Conservation (phyloP, 2,888 invertebrate species). For the Pasiphila rectangulata region DNA sequence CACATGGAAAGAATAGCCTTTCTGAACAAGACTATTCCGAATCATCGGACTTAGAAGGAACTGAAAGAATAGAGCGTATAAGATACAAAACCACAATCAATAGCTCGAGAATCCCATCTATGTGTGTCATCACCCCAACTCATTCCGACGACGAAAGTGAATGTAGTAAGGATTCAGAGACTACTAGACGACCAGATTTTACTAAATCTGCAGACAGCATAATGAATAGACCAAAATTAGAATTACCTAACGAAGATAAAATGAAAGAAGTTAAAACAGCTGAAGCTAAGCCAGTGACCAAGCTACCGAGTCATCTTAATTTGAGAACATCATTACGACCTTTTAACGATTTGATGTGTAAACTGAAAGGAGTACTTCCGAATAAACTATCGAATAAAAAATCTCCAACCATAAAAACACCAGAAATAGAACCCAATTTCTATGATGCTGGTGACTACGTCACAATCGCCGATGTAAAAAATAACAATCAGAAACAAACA, state of each 20-base stretch:
- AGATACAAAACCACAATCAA: constrained; percentile 92
- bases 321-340: constrained; percentile 76
- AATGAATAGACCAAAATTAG: constrained; percentile 62
- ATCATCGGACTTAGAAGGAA: constrained; percentile 92
- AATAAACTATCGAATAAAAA: constrained; percentile 74
- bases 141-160: constrained; percentile 92
- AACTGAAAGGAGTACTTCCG: constrained; percentile 84
- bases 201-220: constrained; percentile 33
- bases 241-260: constrained; percentile 61
- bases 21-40: constrained; percentile 93
- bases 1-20: constrained; percentile 84
- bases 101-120: constrained; percentile 93
- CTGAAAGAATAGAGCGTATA: constrained; percentile 92
- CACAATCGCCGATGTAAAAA: constrained; percentile 90
- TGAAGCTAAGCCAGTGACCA: constrained; percentile 44
- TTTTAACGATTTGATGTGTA: constrained; percentile 87
- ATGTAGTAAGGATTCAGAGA: constrained; percentile 57
- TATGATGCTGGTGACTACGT: constrained; percentile 90
- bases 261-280: constrained; percentile 49
- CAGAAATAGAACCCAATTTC: constrained; percentile 67
- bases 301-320: constrained; percentile 53
- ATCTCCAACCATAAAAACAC: constrained; percentile 71
- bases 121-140: constrained; percentile 94
- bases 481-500: constrained; percentile 85
- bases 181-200: constrained; percentile 26